Conservation (phyloP, 2,888 invertebrate species). For the Mystacides longicornis region DNA sequence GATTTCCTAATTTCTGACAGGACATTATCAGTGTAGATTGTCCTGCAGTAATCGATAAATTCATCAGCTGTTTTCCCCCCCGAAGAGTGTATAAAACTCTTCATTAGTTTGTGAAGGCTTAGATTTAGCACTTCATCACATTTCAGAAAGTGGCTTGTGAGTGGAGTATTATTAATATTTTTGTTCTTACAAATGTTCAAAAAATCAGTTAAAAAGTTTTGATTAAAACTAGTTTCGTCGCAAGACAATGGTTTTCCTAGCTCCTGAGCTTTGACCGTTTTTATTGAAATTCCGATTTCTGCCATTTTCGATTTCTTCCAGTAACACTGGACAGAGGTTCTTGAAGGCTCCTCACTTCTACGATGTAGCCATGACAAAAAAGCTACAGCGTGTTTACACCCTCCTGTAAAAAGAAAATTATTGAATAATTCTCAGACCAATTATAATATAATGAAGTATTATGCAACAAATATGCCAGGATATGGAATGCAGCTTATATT, state of each 20-base stretch:
- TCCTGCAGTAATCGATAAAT: neutral
- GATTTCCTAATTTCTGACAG: neutral
- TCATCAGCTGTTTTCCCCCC: neutral
- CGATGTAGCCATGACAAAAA: constrained; percentile 8
- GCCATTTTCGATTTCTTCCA: constrained; percentile 4
- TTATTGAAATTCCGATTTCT: neutral
- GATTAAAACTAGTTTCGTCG: neutral
- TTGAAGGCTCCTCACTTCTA: constrained; percentile 6
- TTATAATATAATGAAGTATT: neutral
- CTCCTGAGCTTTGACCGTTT: neutral
- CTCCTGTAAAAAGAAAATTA: neutral
- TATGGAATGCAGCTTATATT: too few relatives aligned
- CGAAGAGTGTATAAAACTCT: neutral
- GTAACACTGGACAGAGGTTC: neutral
- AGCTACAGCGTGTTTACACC: constrained; percentile 7
- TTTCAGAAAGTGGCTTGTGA: neutral
- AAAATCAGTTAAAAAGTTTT: neutral
- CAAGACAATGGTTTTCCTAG: neutral
- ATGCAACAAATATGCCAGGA: neutral
- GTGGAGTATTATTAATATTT: neutral
- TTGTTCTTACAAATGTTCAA: neutral
- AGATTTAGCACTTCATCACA: neutral
- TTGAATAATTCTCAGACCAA: neutral
- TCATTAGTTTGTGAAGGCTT: neutral
- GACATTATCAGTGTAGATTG: neutral